phyloP scores from a whole-genome alignment of 2,888 invertebrate genomes.

The Drosophila emarginata region DNA sequence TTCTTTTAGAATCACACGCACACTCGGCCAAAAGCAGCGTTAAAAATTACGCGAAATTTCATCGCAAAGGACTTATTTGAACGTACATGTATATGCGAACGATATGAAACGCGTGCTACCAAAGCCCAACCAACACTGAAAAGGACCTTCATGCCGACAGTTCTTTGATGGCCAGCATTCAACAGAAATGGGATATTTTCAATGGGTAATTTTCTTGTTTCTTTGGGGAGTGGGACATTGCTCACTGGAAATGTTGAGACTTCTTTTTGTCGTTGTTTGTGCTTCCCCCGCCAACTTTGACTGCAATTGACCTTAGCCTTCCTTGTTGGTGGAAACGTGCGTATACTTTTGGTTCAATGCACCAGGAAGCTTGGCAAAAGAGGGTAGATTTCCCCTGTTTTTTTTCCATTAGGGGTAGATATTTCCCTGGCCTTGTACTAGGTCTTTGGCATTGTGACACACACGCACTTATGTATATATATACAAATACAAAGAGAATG shows the following conservation, averaged over 20 bases:
- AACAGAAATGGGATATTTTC: conserved; percentile 20
- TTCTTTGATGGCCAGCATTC: conserved; percentile 21
- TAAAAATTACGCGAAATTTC: conserved; percentile 36
- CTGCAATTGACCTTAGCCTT: conserved; percentile 78
- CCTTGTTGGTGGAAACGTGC: conserved; percentile 38
- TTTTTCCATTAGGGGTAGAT: conserved; percentile 5
- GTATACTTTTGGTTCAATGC: conserved; percentile 61
- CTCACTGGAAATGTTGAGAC: conserved; percentile 58
- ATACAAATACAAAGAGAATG: conserved; percentile 6
- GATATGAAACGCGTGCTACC: conserved; percentile 57
- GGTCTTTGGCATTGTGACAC: conserved; percentile 20
- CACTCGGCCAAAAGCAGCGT: conserved; percentile 25
- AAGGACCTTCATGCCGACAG: conserved; percentile 13
- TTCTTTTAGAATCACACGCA: background rate
- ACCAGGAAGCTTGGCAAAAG: conserved; percentile 32
- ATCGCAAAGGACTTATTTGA: background rate
- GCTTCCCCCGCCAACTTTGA: conserved; percentile 40
- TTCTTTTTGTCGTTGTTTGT: background rate
- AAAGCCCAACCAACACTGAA: conserved; percentile 33
- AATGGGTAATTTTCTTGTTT: conserved; percentile 45
- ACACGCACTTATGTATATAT: background rate
- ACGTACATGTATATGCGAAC: conserved; percentile 7
- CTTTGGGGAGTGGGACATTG: conserved; percentile 5
- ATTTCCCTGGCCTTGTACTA: conserved; percentile 26
- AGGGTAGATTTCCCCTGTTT: conserved; percentile 40